A percentile compares a stretch with the other conserved stretches of the same genome.
These are phyloP conservation scores for Cetoscarus ocellatus DNA, from an alignment of 2,797 vertebrate genomes.

Conservation along the genomic window DNA sequence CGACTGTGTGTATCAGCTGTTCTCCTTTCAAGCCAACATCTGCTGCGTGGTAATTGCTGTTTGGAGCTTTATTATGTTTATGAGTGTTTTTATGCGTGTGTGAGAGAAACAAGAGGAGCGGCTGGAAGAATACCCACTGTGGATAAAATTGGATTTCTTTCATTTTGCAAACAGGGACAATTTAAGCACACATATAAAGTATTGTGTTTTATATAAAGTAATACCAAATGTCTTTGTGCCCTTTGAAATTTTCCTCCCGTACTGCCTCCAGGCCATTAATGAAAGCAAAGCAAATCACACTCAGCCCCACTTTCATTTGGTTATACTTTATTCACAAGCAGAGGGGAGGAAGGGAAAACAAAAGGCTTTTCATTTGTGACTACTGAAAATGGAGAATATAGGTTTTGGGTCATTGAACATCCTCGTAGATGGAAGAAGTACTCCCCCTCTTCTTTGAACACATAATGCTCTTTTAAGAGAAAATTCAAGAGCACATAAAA, in stretches of 20 bases:
- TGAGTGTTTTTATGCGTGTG: constrained; percentile 6
- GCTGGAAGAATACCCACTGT: constrained; percentile 4
- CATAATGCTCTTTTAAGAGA: neutral
- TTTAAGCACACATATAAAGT: constrained; percentile 40
- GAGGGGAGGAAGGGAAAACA: constrained; percentile 3
- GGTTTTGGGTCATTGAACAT: neutral
- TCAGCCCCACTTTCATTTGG: constrained; percentile 15
- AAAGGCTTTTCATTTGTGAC: constrained; percentile 4
- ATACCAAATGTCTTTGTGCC: constrained; percentile 19
- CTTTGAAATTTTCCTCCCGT: constrained; percentile 21
- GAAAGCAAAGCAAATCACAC: constrained; percentile 27
- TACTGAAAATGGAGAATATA: constrained; percentile 1
- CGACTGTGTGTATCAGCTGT: constrained; percentile 49
- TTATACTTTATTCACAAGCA: constrained; percentile 13
- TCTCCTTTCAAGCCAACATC: constrained; percentile 54
- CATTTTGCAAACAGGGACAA: constrained; percentile 35
- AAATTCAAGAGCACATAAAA: neutral
- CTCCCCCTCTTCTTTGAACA: neutral
- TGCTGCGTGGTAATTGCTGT: constrained; percentile 59
- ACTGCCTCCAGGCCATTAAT: constrained; percentile 23
- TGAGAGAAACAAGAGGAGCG: neutral
- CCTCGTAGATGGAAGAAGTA: neutral
- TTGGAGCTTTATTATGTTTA: constrained; percentile 37
- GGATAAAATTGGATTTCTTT: constrained; percentile 41
- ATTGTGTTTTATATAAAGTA: constrained; percentile 33